phyloP scores from a whole-genome alignment of 2,113 vertebrate species.

The Astur gentilis region DNA sequence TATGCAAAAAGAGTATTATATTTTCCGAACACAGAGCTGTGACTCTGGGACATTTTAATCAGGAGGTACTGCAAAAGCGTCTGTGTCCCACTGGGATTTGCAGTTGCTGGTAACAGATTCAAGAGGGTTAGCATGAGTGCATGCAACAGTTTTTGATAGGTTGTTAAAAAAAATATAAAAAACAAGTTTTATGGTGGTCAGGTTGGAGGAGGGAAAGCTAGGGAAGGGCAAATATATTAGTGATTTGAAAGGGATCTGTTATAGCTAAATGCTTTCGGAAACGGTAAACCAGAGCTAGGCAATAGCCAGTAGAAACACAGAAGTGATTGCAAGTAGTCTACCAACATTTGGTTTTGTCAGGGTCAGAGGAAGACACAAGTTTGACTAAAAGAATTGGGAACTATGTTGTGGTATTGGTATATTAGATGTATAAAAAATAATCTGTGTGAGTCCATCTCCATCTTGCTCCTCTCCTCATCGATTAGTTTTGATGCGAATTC shows the following conservation, averaged over 20 bases:
- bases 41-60: conserved; percentile 15
- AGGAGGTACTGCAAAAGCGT: not conserved
- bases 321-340: not conserved
- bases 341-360: not conserved
- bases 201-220: not conserved
- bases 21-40: not conserved
- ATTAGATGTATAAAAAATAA: not conserved
- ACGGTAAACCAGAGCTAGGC: not conserved
- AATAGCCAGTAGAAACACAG: not conserved
- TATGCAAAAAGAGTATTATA: not conserved
- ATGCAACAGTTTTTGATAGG: not conserved
- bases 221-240: not conserved
- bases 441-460: not conserved
- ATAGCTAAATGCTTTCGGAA: not conserved
- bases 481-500: not conserved
- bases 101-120: not conserved
- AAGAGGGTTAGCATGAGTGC: not conserved
- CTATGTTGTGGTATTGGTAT: not conserved
- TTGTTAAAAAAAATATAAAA: not conserved
- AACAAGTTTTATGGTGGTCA: not conserved
- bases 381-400: not conserved
- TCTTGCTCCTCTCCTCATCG: not conserved
- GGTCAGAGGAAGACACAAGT: not conserved
- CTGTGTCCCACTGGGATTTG: not conserved
- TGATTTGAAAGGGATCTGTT: not conserved